These are phyloP conservation scores for Thamnaconus septentrionalis DNA, from an alignment of 2,113 vertebrate species.

Conservation along the genomic window DNA sequence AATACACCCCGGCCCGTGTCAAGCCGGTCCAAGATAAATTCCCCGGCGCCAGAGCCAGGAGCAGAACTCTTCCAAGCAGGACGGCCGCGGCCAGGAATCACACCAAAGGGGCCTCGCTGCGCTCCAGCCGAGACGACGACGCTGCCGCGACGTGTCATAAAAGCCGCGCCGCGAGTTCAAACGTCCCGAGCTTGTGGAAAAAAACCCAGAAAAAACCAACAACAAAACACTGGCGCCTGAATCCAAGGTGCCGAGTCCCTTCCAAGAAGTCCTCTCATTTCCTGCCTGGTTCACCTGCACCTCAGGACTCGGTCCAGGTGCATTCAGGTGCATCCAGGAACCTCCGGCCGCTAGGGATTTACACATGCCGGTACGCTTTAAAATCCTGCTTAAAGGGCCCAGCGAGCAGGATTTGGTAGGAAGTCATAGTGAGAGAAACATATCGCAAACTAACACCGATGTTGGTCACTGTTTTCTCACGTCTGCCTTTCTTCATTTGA, in stretches of 20 bases:
- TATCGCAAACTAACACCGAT: too few species aligned
- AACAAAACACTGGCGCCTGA: not conserved
- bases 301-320: slow-evolving; percentile 47
- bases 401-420: too few species aligned
- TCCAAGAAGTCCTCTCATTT: slow-evolving; percentile 61
- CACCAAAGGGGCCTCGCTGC: slow-evolving; percentile 24
- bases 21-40: slow-evolving; percentile 57
- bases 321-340: slow-evolving; percentile 27
- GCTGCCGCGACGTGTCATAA: not conserved
- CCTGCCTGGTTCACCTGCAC: slow-evolving; percentile 50
- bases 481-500: too few species aligned
- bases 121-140: slow-evolving; percentile 33
- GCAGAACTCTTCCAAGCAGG: slow-evolving; percentile 49
- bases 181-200: slow-evolving; percentile 31
- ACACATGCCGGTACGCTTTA: too few species aligned
- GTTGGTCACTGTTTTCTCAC: too few species aligned
- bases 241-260: slow-evolving; percentile 39
- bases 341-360: slow-evolving; percentile 25
- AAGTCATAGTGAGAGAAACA: too few species aligned
- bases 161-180: slow-evolving; percentile 44
- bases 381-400: too few species aligned
- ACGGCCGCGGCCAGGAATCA: slow-evolving; percentile 42
- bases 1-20: slow-evolving; percentile 34
- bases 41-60: slow-evolving; percentile 32
- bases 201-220: not conserved